These are phyloP conservation scores for Phycodurus eques DNA, from an alignment of 2,113 vertebrate genomes.

Conservation along the genomic window DNA sequence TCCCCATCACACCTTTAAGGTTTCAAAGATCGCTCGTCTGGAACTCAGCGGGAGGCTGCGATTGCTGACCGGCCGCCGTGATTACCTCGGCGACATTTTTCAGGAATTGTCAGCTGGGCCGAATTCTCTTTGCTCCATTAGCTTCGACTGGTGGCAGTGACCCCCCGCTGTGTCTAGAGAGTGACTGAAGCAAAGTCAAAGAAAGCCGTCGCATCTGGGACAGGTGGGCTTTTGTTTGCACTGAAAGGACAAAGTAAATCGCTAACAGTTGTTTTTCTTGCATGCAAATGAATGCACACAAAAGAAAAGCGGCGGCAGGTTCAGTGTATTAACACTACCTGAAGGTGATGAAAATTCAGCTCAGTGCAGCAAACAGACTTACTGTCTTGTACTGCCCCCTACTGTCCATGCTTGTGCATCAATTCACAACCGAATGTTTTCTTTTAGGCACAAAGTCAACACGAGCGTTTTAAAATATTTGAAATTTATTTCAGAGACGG, in stretches of 20 bases:
- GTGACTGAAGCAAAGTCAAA: constrained; percentile 12
- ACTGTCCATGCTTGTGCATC: constrained; percentile 13
- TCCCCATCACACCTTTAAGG: constrained; percentile 19
- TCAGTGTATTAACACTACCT: neutral
- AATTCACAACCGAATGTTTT: neutral
- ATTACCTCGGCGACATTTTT: constrained; percentile 54
- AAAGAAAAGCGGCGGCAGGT: neutral
- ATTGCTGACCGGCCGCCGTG: constrained; percentile 51
- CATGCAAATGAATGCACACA: neutral
- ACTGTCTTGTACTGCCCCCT: constrained; percentile 55
- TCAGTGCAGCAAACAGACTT: neutral
- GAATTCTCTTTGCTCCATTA: constrained; percentile 47
- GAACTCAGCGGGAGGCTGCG: constrained; percentile 47
- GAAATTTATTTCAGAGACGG: constrained; percentile 60
- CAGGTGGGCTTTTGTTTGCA: constrained; percentile 14
- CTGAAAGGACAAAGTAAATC: neutral
- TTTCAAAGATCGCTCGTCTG: constrained; percentile 27
- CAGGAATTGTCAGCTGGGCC: constrained; percentile 43
- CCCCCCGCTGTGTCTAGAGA: constrained; percentile 21
- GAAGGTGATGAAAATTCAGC: neutral
- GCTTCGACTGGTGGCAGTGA: constrained; percentile 38
- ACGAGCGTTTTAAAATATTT: constrained; percentile 18
- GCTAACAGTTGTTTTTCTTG: neutral
- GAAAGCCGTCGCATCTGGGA: constrained; percentile 8
- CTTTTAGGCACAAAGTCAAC: neutral